phyloP scores from a whole-genome alignment of 2,888 invertebrate species.

The Diaperis boleti region DNA sequence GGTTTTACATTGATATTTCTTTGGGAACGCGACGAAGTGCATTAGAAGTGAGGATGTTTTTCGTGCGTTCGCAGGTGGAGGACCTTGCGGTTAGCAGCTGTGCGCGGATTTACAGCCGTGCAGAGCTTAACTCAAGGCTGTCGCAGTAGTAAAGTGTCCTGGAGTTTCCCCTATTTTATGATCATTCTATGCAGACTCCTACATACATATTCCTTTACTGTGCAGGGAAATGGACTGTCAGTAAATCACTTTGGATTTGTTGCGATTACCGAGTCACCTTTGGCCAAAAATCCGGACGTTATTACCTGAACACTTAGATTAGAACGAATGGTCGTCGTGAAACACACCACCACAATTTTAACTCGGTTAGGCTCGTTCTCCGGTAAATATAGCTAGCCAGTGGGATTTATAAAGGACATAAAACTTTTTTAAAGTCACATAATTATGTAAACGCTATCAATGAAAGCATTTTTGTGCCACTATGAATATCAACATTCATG shows the following conservation, averaged over 20 bases:
- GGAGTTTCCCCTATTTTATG: constrained; percentile 57
- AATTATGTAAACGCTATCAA: too few relatives aligned
- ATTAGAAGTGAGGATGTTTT: constrained; percentile 29
- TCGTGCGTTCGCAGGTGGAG: constrained; percentile 49
- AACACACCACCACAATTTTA: too few relatives aligned
- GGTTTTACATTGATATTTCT: constrained; percentile 18
- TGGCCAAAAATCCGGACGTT: constrained; percentile 38
- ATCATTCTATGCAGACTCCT: constrained; percentile 57
- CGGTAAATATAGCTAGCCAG: too few relatives aligned
- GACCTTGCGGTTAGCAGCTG: constrained; percentile 50
- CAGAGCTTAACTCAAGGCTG: constrained; percentile 58
- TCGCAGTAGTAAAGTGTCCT: constrained; percentile 58
- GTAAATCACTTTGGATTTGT: constrained; percentile 58
- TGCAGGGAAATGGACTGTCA: constrained; percentile 53
- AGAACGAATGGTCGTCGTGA: constrained; percentile 7
- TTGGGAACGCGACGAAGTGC: constrained; percentile 12
- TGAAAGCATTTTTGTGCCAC: too few relatives aligned
- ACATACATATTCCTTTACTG: constrained; percentile 52
- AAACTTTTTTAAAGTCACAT: too few relatives aligned
- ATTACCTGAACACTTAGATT: constrained; percentile 24
- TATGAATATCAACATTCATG: too few relatives aligned
- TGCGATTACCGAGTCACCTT: constrained; percentile 53
- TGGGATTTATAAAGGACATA: too few relatives aligned
- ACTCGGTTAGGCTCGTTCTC: too few relatives aligned
- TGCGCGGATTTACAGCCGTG: constrained; percentile 58